These are phyloP conservation scores for Glossosoma conforme DNA, from an alignment of 1,140 invertebrate species.

Conservation along the genomic window DNA sequence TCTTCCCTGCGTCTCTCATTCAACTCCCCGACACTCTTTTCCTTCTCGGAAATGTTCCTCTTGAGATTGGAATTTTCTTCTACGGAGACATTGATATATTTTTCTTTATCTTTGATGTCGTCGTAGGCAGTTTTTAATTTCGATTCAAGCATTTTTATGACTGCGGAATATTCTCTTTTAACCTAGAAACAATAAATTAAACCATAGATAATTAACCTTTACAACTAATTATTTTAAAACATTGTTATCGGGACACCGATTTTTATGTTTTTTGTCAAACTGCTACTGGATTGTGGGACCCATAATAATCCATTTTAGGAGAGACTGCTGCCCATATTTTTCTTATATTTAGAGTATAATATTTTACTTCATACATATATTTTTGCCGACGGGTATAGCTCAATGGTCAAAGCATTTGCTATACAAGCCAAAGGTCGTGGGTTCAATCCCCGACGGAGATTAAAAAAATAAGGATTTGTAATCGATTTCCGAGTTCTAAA, in stretches of 20 bases:
- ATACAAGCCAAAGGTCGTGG: too few relatives aligned
- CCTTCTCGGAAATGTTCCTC: slow-evolving; percentile 33
- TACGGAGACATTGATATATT: slow-evolving; percentile 35
- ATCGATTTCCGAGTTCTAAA: too few relatives aligned
- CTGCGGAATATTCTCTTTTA: slow-evolving; percentile 43
- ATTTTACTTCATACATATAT: too few relatives aligned
- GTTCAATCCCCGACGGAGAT: too few relatives aligned
- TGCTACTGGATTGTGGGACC: background rate
- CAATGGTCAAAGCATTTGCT: too few relatives aligned
- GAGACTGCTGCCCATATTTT: too few relatives aligned
- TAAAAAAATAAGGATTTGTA: too few relatives aligned
- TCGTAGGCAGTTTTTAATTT: slow-evolving; percentile 40
- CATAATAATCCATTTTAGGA: background rate
- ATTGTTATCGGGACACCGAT: background rate
- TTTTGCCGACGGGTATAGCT: too few relatives aligned
- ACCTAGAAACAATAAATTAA: slow-evolving; percentile 26
- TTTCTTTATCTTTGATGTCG: slow-evolving; percentile 40
- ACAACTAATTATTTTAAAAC: background rate
- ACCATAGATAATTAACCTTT: background rate
- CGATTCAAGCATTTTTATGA: slow-evolving; percentile 40
- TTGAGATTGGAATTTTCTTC: slow-evolving; percentile 34
- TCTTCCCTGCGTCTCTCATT: slow-evolving; percentile 33
- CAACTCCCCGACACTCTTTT: slow-evolving; percentile 32
- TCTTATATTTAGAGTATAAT: too few relatives aligned
- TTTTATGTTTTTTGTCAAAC: background rate